Conservation (phyloP, 2,797 vertebrate genomes). For the Channa striata region DNA sequence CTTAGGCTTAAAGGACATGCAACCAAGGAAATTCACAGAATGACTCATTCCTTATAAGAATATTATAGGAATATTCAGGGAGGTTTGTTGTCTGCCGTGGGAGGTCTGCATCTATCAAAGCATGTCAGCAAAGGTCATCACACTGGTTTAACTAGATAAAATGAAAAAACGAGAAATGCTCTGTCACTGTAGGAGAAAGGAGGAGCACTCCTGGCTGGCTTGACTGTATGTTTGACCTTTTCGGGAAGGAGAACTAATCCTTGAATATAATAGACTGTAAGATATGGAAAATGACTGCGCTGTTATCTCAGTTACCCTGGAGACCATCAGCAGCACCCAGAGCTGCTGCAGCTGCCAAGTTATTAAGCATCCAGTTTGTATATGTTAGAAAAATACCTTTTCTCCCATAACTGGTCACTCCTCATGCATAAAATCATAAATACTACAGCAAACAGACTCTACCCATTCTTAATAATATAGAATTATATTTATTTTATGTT, state of each 20-base stretch:
- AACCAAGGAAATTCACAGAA: conserved; percentile 7
- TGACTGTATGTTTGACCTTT: conserved; percentile 99
- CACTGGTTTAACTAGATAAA: conserved; percentile 53
- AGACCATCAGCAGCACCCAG: conserved; percentile 92
- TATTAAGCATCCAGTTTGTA: conserved; percentile 93
- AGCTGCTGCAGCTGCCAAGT: conserved; percentile 90
- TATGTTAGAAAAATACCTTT: conserved; percentile 93
- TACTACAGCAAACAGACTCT: conserved; percentile 77
- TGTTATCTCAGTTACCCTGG: conserved; percentile 96
- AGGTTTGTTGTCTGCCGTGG: conserved; percentile 29
- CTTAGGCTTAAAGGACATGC: conserved; percentile 1
- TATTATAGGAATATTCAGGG: conserved; percentile 21
- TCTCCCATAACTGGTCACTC: conserved; percentile 88
- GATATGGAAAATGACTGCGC: conserved; percentile 96
- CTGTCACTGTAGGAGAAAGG: conserved; percentile 54
- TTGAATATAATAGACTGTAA: conserved; percentile 96
- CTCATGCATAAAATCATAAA: conserved; percentile 75
- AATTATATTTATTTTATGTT: not conserved
- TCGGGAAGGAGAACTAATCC: conserved; percentile 97
- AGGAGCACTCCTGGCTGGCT: conserved; percentile 82
- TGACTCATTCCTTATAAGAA: not conserved
- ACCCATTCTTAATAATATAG: conserved; percentile 21
- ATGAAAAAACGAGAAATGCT: conserved; percentile 56
- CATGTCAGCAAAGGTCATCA: conserved; percentile 63
- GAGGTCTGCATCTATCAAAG: conserved; percentile 56